Conservation (phyloP, 2,797 vertebrate species). For the Sylvia borin region DNA sequence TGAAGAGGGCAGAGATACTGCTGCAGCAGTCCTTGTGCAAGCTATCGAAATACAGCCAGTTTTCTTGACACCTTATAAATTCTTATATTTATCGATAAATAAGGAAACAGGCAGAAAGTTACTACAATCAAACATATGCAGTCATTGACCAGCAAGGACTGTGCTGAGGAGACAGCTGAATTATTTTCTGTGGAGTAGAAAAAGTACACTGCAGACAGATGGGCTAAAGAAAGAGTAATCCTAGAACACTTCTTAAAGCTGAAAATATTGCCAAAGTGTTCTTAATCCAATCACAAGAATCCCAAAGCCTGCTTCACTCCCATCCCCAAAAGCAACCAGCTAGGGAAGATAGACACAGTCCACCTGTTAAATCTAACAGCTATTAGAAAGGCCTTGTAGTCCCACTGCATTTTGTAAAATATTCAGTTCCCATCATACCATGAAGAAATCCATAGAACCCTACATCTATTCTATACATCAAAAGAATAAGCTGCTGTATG, state of each 20-base stretch:
- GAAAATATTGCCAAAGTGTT: conserved; percentile 43
- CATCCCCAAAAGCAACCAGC: background rate
- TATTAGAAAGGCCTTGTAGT: background rate
- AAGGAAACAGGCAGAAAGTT: background rate
- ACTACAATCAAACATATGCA: background rate
- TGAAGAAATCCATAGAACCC: background rate
- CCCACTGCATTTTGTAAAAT: background rate
- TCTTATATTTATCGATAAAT: background rate
- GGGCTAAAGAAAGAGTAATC: conserved; percentile 42
- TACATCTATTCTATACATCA: background rate
- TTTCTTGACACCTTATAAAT: background rate
- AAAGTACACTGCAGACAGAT: conserved; percentile 33
- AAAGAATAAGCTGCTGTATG: background rate
- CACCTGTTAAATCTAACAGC: conserved; percentile 43
- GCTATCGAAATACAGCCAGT: background rate
- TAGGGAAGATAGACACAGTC: background rate
- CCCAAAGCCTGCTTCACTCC: background rate
- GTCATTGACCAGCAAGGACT: background rate
- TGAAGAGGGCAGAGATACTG: background rate
- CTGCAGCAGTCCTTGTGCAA: background rate
- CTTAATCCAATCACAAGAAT: conserved; percentile 30
- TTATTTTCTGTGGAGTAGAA: background rate
- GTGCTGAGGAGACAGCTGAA: conserved; percentile 2
- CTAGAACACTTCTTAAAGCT: conserved; percentile 39
- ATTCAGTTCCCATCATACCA: background rate